Evolutionary conservation across 2,888 invertebrate genomes (phyloP).

Genomic region (Crocallis elinguaria): DNA sequence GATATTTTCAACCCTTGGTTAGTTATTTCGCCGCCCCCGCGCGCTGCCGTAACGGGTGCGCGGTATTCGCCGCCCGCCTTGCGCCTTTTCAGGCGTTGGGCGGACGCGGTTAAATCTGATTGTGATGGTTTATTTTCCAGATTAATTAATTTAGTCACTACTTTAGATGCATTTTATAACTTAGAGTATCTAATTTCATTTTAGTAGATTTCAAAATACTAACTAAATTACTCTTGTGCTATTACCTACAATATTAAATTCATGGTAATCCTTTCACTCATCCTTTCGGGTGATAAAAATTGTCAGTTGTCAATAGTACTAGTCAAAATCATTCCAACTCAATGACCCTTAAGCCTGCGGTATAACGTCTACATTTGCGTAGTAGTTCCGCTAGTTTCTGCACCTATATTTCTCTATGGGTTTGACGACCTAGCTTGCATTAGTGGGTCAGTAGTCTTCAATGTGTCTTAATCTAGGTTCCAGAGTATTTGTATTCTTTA

Average conservation of each 20-base stretch:
- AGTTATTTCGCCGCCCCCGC: constrained; percentile 38
- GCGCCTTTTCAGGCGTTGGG: constrained; percentile 66
- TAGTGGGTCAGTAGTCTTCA: constrained; percentile 46
- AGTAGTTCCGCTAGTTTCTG: constrained; percentile 4
- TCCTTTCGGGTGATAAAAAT: neutral
- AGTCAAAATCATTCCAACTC: neutral
- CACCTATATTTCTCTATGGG: constrained; percentile 23
- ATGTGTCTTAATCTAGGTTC: constrained; percentile 27
- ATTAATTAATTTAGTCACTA: constrained; percentile 27
- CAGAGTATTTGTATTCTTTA: constrained; percentile 18
- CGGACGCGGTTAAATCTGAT: constrained; percentile 40
- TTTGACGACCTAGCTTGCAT: constrained; percentile 37
- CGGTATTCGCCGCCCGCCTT: constrained; percentile 46
- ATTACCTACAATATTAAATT: neutral
- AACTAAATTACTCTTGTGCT: neutral
- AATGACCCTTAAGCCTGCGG: neutral
- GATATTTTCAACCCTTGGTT: constrained; percentile 30
- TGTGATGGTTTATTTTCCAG: constrained; percentile 34
- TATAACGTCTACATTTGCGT: constrained; percentile 15
- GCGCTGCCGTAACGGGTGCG: constrained; percentile 48
- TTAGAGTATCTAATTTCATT: neutral
- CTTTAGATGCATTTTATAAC: constrained; percentile 10
- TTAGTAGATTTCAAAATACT: neutral
- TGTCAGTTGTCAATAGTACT: constrained; percentile 4
- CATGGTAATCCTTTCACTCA: constrained; percentile 1